Evolutionary conservation across 2,113 vertebrate genomes (phyloP).

Genomic region (Baryphthengus martii): DNA sequence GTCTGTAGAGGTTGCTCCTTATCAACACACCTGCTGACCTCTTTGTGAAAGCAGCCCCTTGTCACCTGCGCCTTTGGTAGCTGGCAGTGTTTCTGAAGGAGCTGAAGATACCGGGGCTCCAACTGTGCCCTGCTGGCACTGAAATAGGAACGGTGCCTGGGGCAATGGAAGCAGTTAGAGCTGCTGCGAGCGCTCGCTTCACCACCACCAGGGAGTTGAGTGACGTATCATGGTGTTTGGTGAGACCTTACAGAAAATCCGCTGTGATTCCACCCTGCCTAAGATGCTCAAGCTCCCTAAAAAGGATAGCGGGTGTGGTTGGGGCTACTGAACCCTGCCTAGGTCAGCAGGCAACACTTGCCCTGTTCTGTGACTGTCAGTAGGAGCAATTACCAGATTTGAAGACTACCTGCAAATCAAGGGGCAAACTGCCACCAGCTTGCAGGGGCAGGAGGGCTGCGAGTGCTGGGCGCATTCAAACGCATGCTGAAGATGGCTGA

Average conservation of each 20-base stretch:
- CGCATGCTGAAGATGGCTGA: accelerated
- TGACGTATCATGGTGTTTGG: accelerated
- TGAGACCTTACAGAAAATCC: neutral
- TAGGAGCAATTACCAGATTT: neutral
- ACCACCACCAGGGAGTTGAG: neutral
- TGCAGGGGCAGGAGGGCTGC: neutral
- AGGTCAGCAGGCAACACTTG: neutral
- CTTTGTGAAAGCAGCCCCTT: neutral
- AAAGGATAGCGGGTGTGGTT: accelerated
- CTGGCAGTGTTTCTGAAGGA: neutral
- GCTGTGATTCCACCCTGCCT: neutral
- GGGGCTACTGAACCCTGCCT: neutral
- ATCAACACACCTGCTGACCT: neutral
- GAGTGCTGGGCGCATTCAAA: too few relatives aligned
- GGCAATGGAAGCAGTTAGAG: neutral
- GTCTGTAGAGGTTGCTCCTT: neutral
- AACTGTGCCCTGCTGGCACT: neutral
- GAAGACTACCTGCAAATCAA: neutral
- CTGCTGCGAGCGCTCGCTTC: neutral
- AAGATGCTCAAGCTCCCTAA: neutral
- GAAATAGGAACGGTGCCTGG: neutral
- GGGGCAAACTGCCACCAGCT: neutral
- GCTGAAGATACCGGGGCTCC: accelerated
- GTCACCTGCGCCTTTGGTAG: neutral
- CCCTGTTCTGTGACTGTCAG: neutral